Conservation (phyloP, 2,888 invertebrate species). For the Marronus borbonicus region DNA sequence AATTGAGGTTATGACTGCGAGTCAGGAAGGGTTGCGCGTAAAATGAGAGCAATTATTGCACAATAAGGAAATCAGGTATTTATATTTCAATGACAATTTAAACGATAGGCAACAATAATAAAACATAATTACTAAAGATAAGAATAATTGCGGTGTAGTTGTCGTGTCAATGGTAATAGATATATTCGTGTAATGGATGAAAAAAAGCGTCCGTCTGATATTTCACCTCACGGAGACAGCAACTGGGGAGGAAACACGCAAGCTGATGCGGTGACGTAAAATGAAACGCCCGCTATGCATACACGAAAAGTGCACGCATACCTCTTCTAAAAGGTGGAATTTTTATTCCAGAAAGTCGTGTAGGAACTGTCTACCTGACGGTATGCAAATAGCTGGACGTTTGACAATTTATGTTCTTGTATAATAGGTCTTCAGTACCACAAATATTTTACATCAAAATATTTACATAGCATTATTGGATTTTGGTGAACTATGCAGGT, state of each 20-base stretch:
- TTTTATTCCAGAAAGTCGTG: constrained; percentile 41
- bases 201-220: constrained; percentile 55
- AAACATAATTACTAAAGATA: constrained; percentile 18
- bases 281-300: constrained; percentile 62
- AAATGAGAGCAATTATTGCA: constrained; percentile 47
- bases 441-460: constrained; percentile 22
- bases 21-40: constrained; percentile 46
- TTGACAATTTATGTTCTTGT: constrained; percentile 42
- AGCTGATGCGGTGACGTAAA: constrained; percentile 60
- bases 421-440: constrained; percentile 22
- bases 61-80: constrained; percentile 46
- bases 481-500: background rate
- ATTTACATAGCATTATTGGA: constrained; percentile 1
- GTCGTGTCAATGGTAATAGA: constrained; percentile 47
- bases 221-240: constrained; percentile 59
- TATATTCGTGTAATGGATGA: constrained; percentile 47
- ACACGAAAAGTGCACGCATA: constrained; percentile 60
- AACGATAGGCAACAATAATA: constrained; percentile 27
- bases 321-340: constrained; percentile 52
- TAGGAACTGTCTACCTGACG: constrained; percentile 44
- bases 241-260: constrained; percentile 58
- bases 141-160: constrained; percentile 27
- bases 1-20: constrained; percentile 50
- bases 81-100: constrained; percentile 32
- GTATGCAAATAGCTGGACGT: constrained; percentile 47